A percentile compares a stretch with the other conserved stretches of the same genome.
Evolutionary conservation across 2,888 invertebrate genomes (phyloP).

Genomic region (Penaeus monodon): DNA sequence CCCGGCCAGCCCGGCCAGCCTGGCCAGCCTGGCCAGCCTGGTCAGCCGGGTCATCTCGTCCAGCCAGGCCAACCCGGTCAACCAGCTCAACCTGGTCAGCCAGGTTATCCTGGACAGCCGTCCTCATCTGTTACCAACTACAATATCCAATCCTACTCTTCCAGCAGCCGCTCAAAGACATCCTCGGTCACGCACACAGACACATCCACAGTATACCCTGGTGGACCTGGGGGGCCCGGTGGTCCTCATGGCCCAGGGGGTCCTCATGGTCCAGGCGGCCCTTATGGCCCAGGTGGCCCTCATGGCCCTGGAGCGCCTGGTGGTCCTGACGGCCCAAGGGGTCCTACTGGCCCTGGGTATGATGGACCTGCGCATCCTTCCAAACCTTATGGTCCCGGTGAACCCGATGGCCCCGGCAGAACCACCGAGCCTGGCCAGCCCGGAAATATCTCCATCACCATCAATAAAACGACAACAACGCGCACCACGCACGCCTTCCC

Average conservation of each 20-base stretch:
- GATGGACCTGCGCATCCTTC: constrained; percentile 6
- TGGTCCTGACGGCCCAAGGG: constrained; percentile 7
- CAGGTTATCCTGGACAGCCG: neutral
- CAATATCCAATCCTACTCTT: constrained; percentile 37
- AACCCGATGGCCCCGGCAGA: constrained; percentile 18
- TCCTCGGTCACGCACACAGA: constrained; percentile 36
- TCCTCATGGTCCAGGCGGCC: constrained; percentile 24
- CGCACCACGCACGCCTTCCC: constrained; percentile 51
- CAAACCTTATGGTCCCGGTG: constrained; percentile 36
- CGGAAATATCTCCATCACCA: constrained; percentile 57
- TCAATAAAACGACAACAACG: constrained; percentile 63
- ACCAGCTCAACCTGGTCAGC: constrained; percentile 8
- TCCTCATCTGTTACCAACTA: constrained; percentile 39
- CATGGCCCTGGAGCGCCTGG: neutral
- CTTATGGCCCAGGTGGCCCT: constrained; percentile 27
- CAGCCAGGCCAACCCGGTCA: neutral
- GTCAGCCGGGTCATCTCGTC: neutral
- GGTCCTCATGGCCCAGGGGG: constrained; percentile 26
- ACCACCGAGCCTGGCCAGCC: constrained; percentile 42
- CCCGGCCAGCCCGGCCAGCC: constrained; percentile 11
- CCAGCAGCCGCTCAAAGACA: neutral
- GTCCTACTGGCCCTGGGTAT: constrained; percentile 20
- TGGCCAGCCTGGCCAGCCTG: neutral
- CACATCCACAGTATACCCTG: constrained; percentile 34
- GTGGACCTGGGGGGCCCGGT: constrained; percentile 14